Conservation (phyloP, 2,797 vertebrate genomes). For the Lepus townsendii region DNA sequence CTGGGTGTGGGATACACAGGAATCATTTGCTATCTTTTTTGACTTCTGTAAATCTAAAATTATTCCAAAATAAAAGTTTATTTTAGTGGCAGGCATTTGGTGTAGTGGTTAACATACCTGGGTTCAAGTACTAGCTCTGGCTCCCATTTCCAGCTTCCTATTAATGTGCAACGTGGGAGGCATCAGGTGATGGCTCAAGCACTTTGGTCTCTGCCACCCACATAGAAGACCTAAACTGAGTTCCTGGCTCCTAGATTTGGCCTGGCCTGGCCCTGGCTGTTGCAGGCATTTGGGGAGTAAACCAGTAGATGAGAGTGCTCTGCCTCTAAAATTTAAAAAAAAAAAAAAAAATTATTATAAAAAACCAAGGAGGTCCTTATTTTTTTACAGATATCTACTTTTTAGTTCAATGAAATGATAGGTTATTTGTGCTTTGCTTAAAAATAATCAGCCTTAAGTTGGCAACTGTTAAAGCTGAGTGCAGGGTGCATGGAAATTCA, state of each 20-base stretch:
- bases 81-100: too few relatives aligned
- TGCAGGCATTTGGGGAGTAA: too few relatives aligned
- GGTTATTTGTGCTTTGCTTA: neutral
- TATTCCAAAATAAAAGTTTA: neutral
- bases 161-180: too few relatives aligned
- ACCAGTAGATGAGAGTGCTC: too few relatives aligned
- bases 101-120: too few relatives aligned
- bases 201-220: too few relatives aligned
- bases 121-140: neutral
- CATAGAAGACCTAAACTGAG: too few relatives aligned
- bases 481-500: neutral
- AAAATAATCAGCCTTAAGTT: slow-evolving; percentile 18
- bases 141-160: too few relatives aligned
- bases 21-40: slow-evolving; percentile 32
- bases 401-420: neutral
- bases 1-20: neutral
- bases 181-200: too few relatives aligned
- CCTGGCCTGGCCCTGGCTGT: too few relatives aligned
- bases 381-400: slow-evolving; percentile 26
- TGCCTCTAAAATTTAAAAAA: too few relatives aligned
- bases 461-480: neutral
- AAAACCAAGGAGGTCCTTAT: neutral
- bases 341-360: neutral
- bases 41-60: slow-evolving; percentile 40
- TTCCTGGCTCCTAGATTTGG: too few relatives aligned